phyloP scores from a whole-genome alignment of 2,113 vertebrate genomes.

The Zapus hudsonius region DNA sequence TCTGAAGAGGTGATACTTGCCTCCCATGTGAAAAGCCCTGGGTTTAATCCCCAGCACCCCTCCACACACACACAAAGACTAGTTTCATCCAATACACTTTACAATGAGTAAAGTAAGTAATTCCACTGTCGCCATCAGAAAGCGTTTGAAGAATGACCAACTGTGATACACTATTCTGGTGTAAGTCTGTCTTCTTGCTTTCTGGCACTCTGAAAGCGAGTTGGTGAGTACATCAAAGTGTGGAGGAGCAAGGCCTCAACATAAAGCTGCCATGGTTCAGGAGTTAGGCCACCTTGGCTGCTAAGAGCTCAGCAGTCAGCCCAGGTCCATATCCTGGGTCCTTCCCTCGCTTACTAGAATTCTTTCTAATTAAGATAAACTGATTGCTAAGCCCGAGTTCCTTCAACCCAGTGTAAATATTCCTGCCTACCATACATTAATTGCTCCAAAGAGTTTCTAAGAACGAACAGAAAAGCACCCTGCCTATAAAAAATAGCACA shows the following conservation, averaged over 20 bases:
- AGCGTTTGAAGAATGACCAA: not conserved
- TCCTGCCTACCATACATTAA: not conserved
- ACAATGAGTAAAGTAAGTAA: not conserved
- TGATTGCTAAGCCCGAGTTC: not conserved
- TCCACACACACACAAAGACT: too few species aligned
- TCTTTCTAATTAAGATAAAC: not conserved
- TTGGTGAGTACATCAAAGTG: too few species aligned
- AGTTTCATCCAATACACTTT: too few species aligned
- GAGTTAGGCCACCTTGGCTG: not conserved
- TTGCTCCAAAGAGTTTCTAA: not conserved
- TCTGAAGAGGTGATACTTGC: not conserved
- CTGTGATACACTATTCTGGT: not conserved
- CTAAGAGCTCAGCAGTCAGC: not conserved
- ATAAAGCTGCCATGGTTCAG: not conserved
- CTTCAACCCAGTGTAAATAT: not conserved
- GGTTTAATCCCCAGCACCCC: not conserved
- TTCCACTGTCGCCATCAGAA: not conserved
- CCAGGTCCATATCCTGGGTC: not conserved
- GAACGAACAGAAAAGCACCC: not conserved
- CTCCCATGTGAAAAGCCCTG: not conserved
- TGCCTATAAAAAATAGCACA: not conserved
- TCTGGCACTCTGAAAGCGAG: conserved; percentile 1
- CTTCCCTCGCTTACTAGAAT: not conserved
- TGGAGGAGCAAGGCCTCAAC: not conserved
- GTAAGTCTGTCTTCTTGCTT: not conserved